Percentiles rank a stretch among this genome's conserved stretches.
These are phyloP conservation scores for Molothrus aeneus DNA, from an alignment of 2,797 vertebrate species.

Conservation along the genomic window DNA sequence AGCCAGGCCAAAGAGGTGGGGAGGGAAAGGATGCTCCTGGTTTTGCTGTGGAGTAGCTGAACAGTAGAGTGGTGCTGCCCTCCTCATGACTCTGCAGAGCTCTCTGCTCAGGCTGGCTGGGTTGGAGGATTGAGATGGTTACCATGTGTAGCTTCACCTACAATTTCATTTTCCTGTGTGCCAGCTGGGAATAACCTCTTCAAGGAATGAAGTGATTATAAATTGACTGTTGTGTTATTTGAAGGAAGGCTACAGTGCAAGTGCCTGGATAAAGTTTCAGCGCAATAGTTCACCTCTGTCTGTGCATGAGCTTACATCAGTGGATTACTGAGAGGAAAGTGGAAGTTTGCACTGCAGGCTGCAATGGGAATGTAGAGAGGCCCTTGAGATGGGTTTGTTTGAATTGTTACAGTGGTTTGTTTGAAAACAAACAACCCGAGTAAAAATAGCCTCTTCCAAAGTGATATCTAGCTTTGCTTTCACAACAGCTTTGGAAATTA, in stretches of 20 bases:
- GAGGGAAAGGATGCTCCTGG: neutral
- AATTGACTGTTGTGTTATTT: neutral
- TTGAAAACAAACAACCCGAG: neutral
- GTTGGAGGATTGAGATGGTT: neutral
- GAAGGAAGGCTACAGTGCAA: neutral
- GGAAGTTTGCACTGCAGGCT: neutral
- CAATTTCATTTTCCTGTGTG: neutral
- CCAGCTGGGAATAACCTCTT: neutral
- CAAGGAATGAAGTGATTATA: neutral
- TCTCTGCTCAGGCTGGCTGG: neutral
- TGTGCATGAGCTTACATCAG: neutral
- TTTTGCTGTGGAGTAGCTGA: neutral
- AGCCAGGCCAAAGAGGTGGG: neutral
- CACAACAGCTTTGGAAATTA: neutral
- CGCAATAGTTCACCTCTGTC: neutral
- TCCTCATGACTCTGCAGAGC: neutral
- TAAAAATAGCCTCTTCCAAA: neutral
- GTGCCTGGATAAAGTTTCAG: neutral
- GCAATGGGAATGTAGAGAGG: neutral
- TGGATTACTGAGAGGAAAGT: neutral
- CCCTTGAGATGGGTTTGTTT: neutral
- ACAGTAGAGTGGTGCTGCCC: neutral
- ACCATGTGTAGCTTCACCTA: neutral
- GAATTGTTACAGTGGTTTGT: neutral
- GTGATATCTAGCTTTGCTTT: neutral